Evolutionary conservation across 2,888 invertebrate species (phyloP).

Genomic region (Dryomyza anilis): DNA sequence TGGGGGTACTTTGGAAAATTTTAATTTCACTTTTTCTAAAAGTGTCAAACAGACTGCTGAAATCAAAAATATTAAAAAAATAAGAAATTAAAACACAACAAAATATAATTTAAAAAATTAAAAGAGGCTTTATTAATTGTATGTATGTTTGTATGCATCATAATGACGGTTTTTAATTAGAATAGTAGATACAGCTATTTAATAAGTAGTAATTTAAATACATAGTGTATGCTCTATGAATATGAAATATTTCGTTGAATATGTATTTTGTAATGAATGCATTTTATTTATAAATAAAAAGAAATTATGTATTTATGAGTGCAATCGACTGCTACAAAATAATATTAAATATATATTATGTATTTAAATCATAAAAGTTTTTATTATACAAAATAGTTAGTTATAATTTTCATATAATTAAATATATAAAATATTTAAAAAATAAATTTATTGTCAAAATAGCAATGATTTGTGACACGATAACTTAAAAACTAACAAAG

Average conservation of each 20-base stretch:
- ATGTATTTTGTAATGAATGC: neutral
- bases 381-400: slow-evolving; percentile 24
- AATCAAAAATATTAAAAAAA: slow-evolving; percentile 23
- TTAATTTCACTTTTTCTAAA: no score
- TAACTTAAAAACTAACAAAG: neutral
- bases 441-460: slow-evolving; percentile 19
- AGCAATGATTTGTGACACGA: neutral
- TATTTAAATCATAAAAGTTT: slow-evolving; percentile 32
- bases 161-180: neutral
- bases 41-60: slow-evolving; percentile 9
- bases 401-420: neutral
- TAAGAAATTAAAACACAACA: slow-evolving; percentile 5
- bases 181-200: neutral
- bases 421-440: slow-evolving; percentile 33
- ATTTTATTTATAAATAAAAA: no score
- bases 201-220: neutral
- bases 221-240: neutral
- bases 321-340: neutral
- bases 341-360: slow-evolving; percentile 5
- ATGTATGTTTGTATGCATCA: slow-evolving; percentile 10
- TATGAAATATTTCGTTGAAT: slow-evolving; percentile 11
- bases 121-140: neutral
- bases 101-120: neutral
- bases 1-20: no score
- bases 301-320: slow-evolving; percentile 10